These are phyloP conservation scores for Fringilla coelebs DNA, from an alignment of 2,797 vertebrate genomes.

Conservation along the genomic window DNA sequence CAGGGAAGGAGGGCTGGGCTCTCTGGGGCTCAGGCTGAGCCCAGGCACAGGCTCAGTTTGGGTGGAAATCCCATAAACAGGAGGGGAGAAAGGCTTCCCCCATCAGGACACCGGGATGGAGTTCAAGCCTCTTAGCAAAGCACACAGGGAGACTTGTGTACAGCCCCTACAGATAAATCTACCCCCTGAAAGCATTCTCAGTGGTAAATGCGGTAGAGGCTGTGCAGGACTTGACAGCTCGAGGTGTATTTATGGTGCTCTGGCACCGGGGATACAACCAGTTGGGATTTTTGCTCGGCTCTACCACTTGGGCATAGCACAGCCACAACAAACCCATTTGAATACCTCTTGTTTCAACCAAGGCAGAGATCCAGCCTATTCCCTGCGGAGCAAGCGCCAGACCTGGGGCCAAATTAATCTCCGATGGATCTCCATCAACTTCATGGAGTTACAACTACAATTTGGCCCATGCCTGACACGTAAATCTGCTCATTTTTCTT, in stretches of 20 bases:
- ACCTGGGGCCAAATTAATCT: conserved; percentile 49
- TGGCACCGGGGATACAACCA: conserved; percentile 18
- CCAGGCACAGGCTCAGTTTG: accelerated
- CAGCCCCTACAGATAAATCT: background rate
- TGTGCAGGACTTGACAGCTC: background rate
- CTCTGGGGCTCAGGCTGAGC: background rate
- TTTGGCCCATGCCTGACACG: background rate
- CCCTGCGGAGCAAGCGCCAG: background rate
- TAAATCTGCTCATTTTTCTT: conserved; percentile 25
- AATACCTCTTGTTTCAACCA: conserved; percentile 30
- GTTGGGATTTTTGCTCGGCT: conserved; percentile 12
- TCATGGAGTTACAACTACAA: background rate
- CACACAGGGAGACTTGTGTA: background rate
- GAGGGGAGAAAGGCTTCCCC: background rate
- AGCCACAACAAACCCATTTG: conserved; percentile 38
- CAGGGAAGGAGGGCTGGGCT: background rate
- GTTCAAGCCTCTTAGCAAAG: background rate
- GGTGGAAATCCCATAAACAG: background rate
- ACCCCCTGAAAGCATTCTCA: background rate
- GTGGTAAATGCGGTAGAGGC: background rate
- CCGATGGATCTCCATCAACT: conserved; percentile 40
- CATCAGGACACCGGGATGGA: background rate
- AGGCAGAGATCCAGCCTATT: conserved; percentile 43
- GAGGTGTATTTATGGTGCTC: background rate
- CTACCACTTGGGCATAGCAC: conserved; percentile 1